Conservation (phyloP, 2,888 invertebrate genomes). For the Cephus pygmeus region DNA sequence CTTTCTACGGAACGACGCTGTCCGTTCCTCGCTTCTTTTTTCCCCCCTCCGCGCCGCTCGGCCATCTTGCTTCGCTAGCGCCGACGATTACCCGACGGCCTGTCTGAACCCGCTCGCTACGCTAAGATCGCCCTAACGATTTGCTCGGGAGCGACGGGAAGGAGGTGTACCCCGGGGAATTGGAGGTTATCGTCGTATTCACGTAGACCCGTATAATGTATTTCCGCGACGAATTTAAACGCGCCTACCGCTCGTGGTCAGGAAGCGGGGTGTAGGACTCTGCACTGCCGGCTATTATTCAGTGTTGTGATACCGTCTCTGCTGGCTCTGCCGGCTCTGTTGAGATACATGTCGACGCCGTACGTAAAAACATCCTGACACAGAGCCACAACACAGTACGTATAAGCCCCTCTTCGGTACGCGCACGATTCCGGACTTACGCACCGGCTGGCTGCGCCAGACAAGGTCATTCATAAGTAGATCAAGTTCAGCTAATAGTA, state of each 20-base stretch:
- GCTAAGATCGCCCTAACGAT: background rate
- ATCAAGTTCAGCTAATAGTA: conserved; percentile 56
- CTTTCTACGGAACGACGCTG: background rate
- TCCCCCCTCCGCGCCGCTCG: background rate
- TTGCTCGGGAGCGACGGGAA: background rate
- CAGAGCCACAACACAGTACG: conserved; percentile 4
- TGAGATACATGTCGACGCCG: conserved; percentile 1
- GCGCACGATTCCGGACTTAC: background rate
- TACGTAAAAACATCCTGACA: conserved; percentile 2
- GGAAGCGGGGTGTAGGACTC: background rate
- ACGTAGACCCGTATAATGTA: background rate
- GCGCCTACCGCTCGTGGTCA: conserved; percentile 7
- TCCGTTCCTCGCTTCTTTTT: background rate
- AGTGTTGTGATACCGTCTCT: background rate
- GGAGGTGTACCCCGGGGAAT: too few species aligned
- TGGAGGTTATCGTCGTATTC: background rate
- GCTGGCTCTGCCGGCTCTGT: background rate
- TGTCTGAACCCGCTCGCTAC: background rate
- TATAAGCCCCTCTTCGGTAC: background rate
- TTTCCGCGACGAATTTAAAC: conserved; percentile 2
- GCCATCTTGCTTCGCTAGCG: background rate
- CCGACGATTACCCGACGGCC: background rate
- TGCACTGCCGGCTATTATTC: background rate
- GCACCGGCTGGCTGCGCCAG: conserved; percentile 24
- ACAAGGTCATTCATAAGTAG: conserved; percentile 62